phyloP scores from a whole-genome alignment of 1,140 invertebrate genomes.

The Tigriopus japonicus region DNA sequence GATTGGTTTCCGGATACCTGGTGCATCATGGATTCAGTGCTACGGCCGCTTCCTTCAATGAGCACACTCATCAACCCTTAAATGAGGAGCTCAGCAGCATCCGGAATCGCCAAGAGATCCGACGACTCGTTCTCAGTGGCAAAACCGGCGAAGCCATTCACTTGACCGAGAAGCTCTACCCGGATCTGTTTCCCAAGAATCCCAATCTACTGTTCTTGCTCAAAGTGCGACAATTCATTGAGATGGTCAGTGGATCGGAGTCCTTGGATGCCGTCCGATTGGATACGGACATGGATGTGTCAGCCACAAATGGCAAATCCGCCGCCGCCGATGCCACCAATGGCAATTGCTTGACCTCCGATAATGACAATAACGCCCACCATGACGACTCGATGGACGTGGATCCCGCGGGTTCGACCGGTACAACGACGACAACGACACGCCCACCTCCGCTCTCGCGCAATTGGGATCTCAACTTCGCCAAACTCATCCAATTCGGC shows the following conservation, averaged over 20 bases:
- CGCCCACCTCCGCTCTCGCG: not conserved
- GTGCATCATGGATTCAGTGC: slow-evolving; percentile 93
- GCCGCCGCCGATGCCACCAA: not conserved
- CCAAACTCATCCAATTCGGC: slow-evolving; percentile 1
- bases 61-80: slow-evolving; percentile 69
- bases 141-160: slow-evolving; percentile 88
- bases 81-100: slow-evolving; percentile 85
- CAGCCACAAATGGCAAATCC: slow-evolving; percentile 40
- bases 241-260: slow-evolving; percentile 41
- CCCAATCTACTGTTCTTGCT: slow-evolving; percentile 78
- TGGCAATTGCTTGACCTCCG: not conserved
- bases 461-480: not conserved
- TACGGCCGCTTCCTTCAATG: slow-evolving; percentile 87
- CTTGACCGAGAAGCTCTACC: slow-evolving; percentile 64
- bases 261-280: not conserved
- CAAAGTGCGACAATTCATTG: slow-evolving; percentile 69
- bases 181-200: slow-evolving; percentile 69
- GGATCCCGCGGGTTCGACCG: not conserved
- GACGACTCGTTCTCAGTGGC: slow-evolving; percentile 73
- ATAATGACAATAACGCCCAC: not conserved
- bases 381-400: not conserved
- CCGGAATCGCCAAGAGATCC: slow-evolving; percentile 88
- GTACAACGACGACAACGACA: not conserved
- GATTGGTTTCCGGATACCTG: slow-evolving; percentile 90
- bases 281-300: slow-evolving; percentile 42